phyloP scores from a whole-genome alignment of 1,140 invertebrate species.

The Euwallacea similis region DNA sequence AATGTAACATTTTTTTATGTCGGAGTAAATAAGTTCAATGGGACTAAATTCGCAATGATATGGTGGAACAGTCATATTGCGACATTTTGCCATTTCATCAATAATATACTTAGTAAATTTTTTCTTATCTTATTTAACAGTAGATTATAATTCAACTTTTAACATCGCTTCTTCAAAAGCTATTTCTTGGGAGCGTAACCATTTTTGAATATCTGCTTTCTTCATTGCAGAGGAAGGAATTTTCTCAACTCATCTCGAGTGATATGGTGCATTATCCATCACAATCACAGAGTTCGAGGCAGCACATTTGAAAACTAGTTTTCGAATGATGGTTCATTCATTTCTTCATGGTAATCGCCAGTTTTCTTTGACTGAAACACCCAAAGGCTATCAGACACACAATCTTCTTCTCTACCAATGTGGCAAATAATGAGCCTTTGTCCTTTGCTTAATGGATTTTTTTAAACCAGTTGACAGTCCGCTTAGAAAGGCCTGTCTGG shows the following conservation, averaged over 20 bases:
- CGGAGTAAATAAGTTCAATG: conserved; percentile 38
- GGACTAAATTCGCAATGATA: conserved; percentile 46
- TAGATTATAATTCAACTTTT: conserved; percentile 38
- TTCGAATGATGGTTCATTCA: no score
- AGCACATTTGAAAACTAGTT: no score
- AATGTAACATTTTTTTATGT: conserved; percentile 38
- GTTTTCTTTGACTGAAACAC: no score
- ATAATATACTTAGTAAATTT: conserved; percentile 40
- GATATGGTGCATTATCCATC: conserved; percentile 42
- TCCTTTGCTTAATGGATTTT: no score
- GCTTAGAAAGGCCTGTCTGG: conserved; percentile 12
- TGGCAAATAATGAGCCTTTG: no score
- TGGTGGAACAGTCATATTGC: conserved; percentile 42
- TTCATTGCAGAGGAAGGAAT: conserved; percentile 36
- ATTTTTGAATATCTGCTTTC: conserved; percentile 44
- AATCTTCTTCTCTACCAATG: no score
- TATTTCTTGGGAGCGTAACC: conserved; percentile 41
- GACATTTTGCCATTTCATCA: conserved; percentile 38
- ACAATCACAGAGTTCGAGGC: conserved; percentile 43
- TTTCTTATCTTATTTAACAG: conserved; percentile 36
- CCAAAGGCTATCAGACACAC: no score
- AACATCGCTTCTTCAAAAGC: conserved; percentile 37
- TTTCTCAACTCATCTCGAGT: conserved; percentile 38
- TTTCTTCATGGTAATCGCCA: no score
- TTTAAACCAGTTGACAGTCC: conserved; percentile 8